These are phyloP conservation scores for Scomber colias DNA, from an alignment of 2,113 vertebrate species.

Conservation along the genomic window DNA sequence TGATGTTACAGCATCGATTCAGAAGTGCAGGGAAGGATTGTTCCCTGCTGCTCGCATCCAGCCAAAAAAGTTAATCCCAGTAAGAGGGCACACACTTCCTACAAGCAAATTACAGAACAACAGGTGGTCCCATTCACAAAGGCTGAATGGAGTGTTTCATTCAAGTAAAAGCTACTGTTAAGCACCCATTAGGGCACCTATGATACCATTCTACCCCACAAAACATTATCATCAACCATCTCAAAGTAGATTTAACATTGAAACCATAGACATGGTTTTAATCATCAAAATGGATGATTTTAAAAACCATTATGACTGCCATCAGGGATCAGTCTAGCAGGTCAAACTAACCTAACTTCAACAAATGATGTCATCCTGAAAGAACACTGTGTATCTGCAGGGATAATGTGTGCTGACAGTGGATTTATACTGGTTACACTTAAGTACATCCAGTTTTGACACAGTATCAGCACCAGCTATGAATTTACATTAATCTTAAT, in stretches of 20 bases:
- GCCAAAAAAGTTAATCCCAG: constrained; percentile 60
- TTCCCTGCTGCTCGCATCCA: constrained; percentile 44
- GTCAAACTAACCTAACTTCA: constrained; percentile 31
- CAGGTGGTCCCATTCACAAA: constrained; percentile 62
- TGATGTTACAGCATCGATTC: constrained; percentile 47
- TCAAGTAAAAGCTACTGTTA: constrained; percentile 62
- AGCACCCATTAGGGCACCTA: constrained; percentile 58
- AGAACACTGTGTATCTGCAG: constrained; percentile 14
- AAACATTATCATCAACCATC: constrained; percentile 30
- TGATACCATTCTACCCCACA: constrained; percentile 18
- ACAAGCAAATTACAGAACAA: constrained; percentile 45
- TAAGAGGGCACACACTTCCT: constrained; percentile 49
- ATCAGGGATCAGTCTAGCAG: constrained; percentile 29
- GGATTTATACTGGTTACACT: not conserved
- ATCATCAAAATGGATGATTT: constrained; percentile 59
- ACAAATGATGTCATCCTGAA: constrained; percentile 4
- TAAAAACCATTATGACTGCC: constrained; percentile 30
- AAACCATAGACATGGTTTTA: constrained; percentile 25
- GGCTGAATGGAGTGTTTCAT: constrained; percentile 46
- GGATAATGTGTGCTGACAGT: constrained; percentile 19
- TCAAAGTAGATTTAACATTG: constrained; percentile 39
- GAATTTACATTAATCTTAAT: no score
- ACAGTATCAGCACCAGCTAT: no score
- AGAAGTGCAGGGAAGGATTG: constrained; percentile 28
- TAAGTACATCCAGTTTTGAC: no score